These are phyloP conservation scores for Anolis sagrei DNA, from an alignment of 2,113 vertebrate genomes.

Conservation along the genomic window DNA sequence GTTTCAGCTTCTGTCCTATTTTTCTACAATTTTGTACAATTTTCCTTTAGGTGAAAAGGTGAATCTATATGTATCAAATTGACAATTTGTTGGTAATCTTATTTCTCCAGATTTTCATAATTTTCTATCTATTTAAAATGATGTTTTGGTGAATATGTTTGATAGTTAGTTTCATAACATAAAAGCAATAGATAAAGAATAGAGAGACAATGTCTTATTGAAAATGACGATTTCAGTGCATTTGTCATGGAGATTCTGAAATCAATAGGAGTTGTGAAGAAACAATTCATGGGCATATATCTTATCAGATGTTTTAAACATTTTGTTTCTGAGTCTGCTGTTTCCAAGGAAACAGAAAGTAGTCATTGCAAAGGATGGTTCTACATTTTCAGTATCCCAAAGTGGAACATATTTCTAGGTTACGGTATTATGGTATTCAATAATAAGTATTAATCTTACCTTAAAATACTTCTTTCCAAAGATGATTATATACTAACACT, in stretches of 20 bases:
- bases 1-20: background rate
- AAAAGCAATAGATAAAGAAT: background rate
- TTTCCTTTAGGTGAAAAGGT: background rate
- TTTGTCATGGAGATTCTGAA: background rate
- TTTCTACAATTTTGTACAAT: background rate
- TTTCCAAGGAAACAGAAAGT: constrained; percentile 79
- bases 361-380: constrained; percentile 65
- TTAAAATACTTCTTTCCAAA: constrained; percentile 61
- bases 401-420: constrained; percentile 43
- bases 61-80: constrained; percentile 1
- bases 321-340: constrained; percentile 73
- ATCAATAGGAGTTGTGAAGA: background rate
- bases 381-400: constrained; percentile 56
- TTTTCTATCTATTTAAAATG: background rate
- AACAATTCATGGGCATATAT: constrained; percentile 39
- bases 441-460: constrained; percentile 57
- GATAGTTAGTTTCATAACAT: constrained; percentile 10
- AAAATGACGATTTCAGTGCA: background rate
- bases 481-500: constrained; percentile 50
- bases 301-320: constrained; percentile 49
- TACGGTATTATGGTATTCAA: constrained; percentile 46
- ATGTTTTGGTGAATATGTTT: constrained; percentile 6
- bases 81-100: background rate
- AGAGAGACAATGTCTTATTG: background rate
- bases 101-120: background rate